Base-by-base conservation (phyloP, 2,888 invertebrate genomes). In the Callyntrura guangdongensis region DNA sequence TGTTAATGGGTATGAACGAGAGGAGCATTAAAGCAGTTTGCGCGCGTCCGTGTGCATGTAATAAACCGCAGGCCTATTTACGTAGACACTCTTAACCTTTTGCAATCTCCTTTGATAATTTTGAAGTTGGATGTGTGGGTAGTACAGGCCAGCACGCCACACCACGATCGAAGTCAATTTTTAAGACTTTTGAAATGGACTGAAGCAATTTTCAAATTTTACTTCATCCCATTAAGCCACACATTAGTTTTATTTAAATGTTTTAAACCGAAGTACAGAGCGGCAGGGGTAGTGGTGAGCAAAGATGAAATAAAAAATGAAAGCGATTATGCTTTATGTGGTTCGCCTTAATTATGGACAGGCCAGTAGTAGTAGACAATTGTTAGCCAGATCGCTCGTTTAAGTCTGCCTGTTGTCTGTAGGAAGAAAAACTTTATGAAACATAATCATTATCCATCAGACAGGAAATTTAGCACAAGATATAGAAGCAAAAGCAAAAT, bases 191-290 rank as follows among this genome's bases (percentile, higher is more conserved):
- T 69, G 36, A n/a, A n/a, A 59, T 59, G 14, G 17, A 17, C 59
- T 17, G 17, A 59, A n/a, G 14, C 8, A 20, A 20, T 69, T 69
- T 67, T 36, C 14, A 36, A 69, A 36, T 4, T 17, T 4, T 45
- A 69, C 45, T 69, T 36, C 69, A 77, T 8, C 22, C 17, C 47
- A 59, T 79, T 79, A 79, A 77, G 49, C 20, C 22, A 22, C 77
- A 59, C 47, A 45, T 56, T 79, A 27, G 79, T 79, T 79, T 69
- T 45, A 8, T 69, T 69, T 69, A 3, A 36, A 69, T n/a, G 5
- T 27, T 69, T 69, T 69, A 9, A 69, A 36, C 61, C 14, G n/a
- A 61, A 61, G 22, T 61, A 17, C 61, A 20, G 8, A 36, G 20
- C 17, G 20, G 1, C 61, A 20, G n/a, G n/a, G n/a, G 36, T 36